Evolutionary conservation across 2,797 vertebrate genomes (phyloP).

Genomic region (Anguilla marmorata): DNA sequence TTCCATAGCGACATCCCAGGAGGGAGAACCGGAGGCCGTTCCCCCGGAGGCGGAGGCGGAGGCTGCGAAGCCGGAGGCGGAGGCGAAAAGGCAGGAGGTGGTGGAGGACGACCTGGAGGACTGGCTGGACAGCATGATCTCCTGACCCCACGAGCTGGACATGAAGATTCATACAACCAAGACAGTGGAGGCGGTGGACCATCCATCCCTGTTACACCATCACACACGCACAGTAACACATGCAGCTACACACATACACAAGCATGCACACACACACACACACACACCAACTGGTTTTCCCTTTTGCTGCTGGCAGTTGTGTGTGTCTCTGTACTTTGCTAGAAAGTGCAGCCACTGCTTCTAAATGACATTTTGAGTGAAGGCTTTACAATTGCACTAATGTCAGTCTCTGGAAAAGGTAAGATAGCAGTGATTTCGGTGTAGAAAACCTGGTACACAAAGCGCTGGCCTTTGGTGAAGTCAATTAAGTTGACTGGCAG

Average conservation of each 20-base stretch:
- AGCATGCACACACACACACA: background rate
- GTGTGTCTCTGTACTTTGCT: background rate
- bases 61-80: constrained; percentile 13
- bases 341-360: background rate
- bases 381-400: background rate
- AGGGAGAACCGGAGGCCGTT: constrained; percentile 34
- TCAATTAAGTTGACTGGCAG: background rate
- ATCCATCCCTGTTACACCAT: background rate
- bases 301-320: background rate
- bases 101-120: constrained; percentile 87
- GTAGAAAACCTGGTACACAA: background rate
- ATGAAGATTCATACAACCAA: background rate
- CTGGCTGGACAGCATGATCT: constrained; percentile 97
- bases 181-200: background rate
- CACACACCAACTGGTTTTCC: background rate
- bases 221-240: background rate
- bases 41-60: background rate
- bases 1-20: constrained; percentile 41
- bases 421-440: background rate
- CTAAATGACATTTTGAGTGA: background rate
- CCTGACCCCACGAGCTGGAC: constrained; percentile 54
- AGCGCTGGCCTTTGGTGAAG: background rate
- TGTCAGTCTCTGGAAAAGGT: background rate
- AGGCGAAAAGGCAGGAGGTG: constrained; percentile 57
- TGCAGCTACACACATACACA: background rate